These are phyloP conservation scores for Melanaphis sacchari DNA, from an alignment of 1,140 invertebrate species.

Conservation along the genomic window DNA sequence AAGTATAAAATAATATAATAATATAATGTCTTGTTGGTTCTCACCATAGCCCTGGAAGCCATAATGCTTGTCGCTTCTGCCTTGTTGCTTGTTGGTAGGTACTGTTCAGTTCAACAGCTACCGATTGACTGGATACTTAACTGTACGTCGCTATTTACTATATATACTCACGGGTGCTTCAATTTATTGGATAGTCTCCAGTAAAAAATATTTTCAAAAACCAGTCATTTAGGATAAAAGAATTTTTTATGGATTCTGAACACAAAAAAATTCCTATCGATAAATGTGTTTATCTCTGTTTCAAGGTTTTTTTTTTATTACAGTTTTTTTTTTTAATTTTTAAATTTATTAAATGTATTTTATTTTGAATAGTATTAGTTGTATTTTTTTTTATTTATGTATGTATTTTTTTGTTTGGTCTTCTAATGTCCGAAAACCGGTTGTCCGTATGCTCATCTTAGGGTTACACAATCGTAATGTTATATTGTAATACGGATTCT, in stretches of 20 bases:
- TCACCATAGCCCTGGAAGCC: constrained; percentile 27
- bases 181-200: constrained; percentile 15
- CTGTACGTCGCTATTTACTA: not conserved
- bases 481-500: not conserved
- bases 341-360: not conserved
- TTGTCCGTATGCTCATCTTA: not conserved
- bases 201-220: constrained; percentile 42
- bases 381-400: not conserved
- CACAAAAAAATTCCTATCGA: not conserved
- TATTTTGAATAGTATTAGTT: not conserved
- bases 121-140: constrained; percentile 1
- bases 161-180: not conserved
- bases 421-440: not conserved
- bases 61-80: not conserved
- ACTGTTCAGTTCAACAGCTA: constrained; percentile 4
- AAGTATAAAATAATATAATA: not conserved
- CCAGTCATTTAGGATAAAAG: constrained; percentile 24
- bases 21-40: not conserved
- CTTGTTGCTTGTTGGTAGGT: not conserved
- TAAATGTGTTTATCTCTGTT: not conserved
- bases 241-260: not conserved
- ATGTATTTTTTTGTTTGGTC: not conserved
- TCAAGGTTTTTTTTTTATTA: not conserved
- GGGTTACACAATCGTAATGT: not conserved
- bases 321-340: not conserved